phyloP scores from a whole-genome alignment of 2,113 vertebrate genomes.

The Xyliphius kryptos region DNA sequence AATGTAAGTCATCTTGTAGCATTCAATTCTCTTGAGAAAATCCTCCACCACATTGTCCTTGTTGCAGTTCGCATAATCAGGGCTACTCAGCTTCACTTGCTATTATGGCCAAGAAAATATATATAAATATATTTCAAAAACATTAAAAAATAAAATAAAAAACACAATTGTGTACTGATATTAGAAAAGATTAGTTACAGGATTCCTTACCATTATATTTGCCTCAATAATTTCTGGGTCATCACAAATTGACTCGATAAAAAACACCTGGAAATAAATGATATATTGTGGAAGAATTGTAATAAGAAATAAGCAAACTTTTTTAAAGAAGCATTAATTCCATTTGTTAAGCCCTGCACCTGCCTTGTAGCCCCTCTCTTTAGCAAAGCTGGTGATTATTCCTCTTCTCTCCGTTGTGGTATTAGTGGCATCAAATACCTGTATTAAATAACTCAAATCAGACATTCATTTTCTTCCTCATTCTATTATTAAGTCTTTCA shows the following conservation, averaged over 20 bases:
- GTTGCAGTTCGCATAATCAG: slow-evolving; percentile 74
- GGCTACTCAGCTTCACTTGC: slow-evolving; percentile 86
- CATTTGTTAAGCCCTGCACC: slow-evolving; percentile 22
- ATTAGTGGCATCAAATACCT: slow-evolving; percentile 90
- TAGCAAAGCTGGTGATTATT: slow-evolving; percentile 71
- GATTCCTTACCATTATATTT: slow-evolving; percentile 85
- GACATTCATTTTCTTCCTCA: no score
- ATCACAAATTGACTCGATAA: slow-evolving; percentile 83
- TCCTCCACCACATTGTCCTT: slow-evolving; percentile 75
- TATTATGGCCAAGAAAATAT: no score
- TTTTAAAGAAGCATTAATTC: not conserved
- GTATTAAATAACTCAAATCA: no score
- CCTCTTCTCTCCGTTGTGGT: slow-evolving; percentile 76
- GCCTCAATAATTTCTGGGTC: slow-evolving; percentile 78
- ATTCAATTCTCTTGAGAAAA: slow-evolving; percentile 78
- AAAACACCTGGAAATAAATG: slow-evolving; percentile 69
- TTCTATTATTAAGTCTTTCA: no score
- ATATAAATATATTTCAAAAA: no score
- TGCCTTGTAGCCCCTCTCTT: slow-evolving; percentile 79
- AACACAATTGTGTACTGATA: no score
- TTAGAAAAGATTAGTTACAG: no score
- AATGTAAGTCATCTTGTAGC: slow-evolving; percentile 73
- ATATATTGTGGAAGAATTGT: not conserved
- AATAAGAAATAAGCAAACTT: not conserved
- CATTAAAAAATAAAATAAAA: no score